phyloP scores from a whole-genome alignment of 2,888 invertebrate species.

The Molorchus minor region DNA sequence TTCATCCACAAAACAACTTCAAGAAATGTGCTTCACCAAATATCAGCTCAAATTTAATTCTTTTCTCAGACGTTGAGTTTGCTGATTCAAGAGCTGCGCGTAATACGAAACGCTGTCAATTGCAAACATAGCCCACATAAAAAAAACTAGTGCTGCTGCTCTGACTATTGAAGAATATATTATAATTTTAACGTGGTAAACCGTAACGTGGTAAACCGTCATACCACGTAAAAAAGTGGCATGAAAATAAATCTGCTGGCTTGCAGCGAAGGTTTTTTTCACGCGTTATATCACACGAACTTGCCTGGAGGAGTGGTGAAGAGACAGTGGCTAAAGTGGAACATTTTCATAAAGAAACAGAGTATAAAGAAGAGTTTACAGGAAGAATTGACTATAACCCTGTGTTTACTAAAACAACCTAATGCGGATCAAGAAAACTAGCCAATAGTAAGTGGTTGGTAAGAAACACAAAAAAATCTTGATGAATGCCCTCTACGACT shows the following conservation, averaged over 20 bases:
- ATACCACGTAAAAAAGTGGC: too few species aligned
- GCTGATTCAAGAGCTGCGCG: too few species aligned
- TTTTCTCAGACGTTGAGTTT: too few species aligned
- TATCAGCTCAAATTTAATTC: too few species aligned
- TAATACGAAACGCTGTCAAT: too few species aligned
- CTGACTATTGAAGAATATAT: too few species aligned
- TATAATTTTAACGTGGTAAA: too few species aligned
- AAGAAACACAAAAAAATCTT: constrained; percentile 23
- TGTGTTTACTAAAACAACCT: constrained; percentile 38
- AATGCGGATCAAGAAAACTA: constrained; percentile 33
- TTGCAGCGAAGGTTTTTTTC: constrained; percentile 14
- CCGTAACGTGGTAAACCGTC: too few species aligned
- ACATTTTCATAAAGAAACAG: constrained; percentile 21
- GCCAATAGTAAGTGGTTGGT: constrained; percentile 36
- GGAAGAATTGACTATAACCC: constrained; percentile 38
- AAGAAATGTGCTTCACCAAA: too few species aligned
- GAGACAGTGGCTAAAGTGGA: constrained; percentile 20
- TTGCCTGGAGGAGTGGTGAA: constrained; percentile 22
- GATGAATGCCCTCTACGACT: constrained; percentile 24
- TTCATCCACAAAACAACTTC: too few species aligned
- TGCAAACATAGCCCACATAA: too few species aligned
- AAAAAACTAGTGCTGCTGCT: too few species aligned
- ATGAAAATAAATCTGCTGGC: constrained; percentile 7
- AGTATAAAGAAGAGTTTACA: constrained; percentile 19
- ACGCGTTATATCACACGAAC: constrained; percentile 23